Evolutionary conservation across 2,888 invertebrate species (phyloP).

Genomic region (Leptopilina drosophilae): DNA sequence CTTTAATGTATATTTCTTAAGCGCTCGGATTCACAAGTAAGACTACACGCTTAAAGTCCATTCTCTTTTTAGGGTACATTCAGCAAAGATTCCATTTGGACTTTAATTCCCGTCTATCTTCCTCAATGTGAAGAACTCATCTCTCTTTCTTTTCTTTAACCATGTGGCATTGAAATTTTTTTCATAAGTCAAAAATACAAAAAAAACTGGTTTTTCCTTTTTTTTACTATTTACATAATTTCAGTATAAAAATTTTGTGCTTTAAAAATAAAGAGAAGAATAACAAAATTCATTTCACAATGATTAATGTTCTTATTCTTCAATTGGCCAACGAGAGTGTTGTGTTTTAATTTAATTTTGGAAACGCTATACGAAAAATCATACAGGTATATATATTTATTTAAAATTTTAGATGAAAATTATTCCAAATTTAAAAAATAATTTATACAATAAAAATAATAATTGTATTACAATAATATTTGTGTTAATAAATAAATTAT

Average conservation of each 20-base stretch:
- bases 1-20: background rate
- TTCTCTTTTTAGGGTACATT: conserved; percentile 14
- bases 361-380: background rate
- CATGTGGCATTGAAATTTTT: background rate
- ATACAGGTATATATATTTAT: background rate
- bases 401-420: too few species aligned
- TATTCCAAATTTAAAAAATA: too few species aligned
- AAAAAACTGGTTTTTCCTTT: background rate
- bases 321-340: background rate
- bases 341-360: background rate
- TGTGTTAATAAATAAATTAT: too few species aligned
- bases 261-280: too few species aligned
- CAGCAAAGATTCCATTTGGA: conserved; percentile 1
- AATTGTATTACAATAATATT: too few species aligned
- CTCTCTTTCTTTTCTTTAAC: background rate
- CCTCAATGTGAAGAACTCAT: background rate
- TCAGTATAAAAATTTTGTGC: background rate
- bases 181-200: background rate
- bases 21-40: conserved; percentile 19
- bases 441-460: too few species aligned
- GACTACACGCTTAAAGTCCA: conserved; percentile 9
- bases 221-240: background rate
- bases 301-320: background rate
- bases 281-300: too few species aligned
- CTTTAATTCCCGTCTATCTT: conserved; percentile 4